Percentiles rank a stretch among this genome's conserved stretches.
phyloP scores from a whole-genome alignment of 2,888 invertebrate genomes.

The Ochropacha duplaris region DNA sequence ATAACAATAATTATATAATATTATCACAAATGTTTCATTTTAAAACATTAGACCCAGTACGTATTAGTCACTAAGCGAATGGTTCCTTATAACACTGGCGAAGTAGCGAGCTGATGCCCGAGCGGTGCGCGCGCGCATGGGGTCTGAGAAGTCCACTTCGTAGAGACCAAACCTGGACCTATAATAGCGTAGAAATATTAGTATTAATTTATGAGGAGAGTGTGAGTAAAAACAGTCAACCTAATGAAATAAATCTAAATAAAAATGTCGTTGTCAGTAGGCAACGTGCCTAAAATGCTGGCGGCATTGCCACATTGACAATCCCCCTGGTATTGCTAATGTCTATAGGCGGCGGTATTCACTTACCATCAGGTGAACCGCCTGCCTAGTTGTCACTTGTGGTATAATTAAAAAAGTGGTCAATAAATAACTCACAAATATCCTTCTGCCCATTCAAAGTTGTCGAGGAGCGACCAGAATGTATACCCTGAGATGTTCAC shows the following conservation, averaged over 20 bases:
- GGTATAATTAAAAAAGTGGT: no score
- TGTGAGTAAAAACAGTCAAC: no score
- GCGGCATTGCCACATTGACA: no score
- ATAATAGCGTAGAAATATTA: constrained; percentile 9
- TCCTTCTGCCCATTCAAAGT: constrained; percentile 84
- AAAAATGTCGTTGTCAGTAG: no score
- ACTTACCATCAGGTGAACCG: no score
- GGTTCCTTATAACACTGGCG: constrained; percentile 28
- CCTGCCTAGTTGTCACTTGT: no score
- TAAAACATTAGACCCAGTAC: not conserved
- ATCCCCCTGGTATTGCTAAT: no score
- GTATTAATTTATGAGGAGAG: no score
- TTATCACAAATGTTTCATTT: not conserved
- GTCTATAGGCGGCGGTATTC: no score
- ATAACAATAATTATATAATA: not conserved
- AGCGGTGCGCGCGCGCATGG: constrained; percentile 33
- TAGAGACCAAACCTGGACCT: constrained; percentile 32
- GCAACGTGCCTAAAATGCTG: no score
- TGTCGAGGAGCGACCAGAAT: constrained; percentile 85
- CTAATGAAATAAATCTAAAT: no score
- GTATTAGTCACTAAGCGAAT: constrained; percentile 26
- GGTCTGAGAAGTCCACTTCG: constrained; percentile 37
- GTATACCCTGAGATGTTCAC: constrained; percentile 78
- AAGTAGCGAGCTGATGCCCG: constrained; percentile 40
- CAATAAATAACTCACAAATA: constrained; percentile 69